A percentile compares a stretch with the other conserved stretches of the same genome.
These are phyloP conservation scores for Pangasius sanitwongsei DNA, from an alignment of 2,797 vertebrate genomes.

Conservation along the genomic window DNA sequence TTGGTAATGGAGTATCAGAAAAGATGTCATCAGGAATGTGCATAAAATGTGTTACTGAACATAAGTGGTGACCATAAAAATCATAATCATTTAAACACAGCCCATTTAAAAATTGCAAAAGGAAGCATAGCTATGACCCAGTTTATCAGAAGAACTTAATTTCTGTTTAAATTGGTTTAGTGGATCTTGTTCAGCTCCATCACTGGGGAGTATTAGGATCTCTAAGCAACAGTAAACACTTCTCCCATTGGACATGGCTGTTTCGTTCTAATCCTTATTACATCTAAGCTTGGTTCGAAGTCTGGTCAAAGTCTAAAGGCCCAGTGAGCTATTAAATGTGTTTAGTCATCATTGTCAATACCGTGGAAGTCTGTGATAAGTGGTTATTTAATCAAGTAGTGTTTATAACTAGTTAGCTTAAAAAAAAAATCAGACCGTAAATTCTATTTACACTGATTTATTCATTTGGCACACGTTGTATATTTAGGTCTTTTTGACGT, in stretches of 20 bases:
- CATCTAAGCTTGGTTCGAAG: neutral
- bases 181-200: neutral
- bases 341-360: neutral
- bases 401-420: neutral
- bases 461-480: neutral
- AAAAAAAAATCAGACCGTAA: too few relatives aligned
- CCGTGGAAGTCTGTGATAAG: neutral
- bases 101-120: neutral
- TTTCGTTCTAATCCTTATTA: neutral
- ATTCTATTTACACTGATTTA: neutral
- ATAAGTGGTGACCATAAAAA: neutral
- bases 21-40: neutral
- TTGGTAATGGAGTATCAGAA: neutral
- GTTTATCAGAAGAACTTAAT: neutral
- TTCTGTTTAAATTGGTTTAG: neutral
- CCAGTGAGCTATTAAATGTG: constrained; percentile 1
- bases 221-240: neutral
- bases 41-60: neutral
- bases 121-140: neutral
- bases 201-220: neutral
- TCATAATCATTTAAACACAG: neutral
- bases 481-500: neutral
- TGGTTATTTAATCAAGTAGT: neutral
- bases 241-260: neutral
- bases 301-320: neutral